A percentile compares a stretch with the other conserved stretches of the same genome.
phyloP scores from a whole-genome alignment of 2,888 invertebrate species.

The Aelia acuminata region DNA sequence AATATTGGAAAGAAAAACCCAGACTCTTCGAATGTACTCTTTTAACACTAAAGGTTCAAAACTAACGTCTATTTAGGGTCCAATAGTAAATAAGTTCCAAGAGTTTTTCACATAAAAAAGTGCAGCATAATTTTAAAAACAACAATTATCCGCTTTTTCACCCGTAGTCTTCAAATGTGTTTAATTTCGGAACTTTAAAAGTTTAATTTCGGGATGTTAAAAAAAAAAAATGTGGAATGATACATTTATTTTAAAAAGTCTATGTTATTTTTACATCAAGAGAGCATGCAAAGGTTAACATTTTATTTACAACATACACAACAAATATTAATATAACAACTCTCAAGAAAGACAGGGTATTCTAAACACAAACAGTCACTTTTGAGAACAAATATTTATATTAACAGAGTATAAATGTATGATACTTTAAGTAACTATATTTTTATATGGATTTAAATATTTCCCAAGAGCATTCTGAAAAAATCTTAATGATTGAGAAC shows the following conservation, averaged over 20 bases:
- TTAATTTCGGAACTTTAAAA: background rate
- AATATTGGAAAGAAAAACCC: too few species aligned
- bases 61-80: too few species aligned
- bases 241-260: background rate
- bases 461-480: constrained; percentile 40
- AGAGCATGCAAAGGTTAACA: constrained; percentile 20
- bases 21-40: too few species aligned
- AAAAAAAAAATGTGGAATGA: background rate
- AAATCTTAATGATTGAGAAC: constrained; percentile 50
- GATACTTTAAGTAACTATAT: constrained; percentile 53
- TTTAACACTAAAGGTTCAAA: too few species aligned
- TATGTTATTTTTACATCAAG: constrained; percentile 15
- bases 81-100: too few species aligned
- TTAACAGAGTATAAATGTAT: constrained; percentile 57
- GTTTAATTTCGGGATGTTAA: background rate
- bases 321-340: constrained; percentile 41
- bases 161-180: too few species aligned
- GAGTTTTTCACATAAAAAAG: too few species aligned
- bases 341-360: constrained; percentile 50
- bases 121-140: too few species aligned
- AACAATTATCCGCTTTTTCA: too few species aligned
- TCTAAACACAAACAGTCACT: constrained; percentile 54
- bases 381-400: constrained; percentile 57
- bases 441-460: background rate
- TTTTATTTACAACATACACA: constrained; percentile 49